Conservation (phyloP, 2,113 vertebrate genomes). For the Taxidea taxus region DNA sequence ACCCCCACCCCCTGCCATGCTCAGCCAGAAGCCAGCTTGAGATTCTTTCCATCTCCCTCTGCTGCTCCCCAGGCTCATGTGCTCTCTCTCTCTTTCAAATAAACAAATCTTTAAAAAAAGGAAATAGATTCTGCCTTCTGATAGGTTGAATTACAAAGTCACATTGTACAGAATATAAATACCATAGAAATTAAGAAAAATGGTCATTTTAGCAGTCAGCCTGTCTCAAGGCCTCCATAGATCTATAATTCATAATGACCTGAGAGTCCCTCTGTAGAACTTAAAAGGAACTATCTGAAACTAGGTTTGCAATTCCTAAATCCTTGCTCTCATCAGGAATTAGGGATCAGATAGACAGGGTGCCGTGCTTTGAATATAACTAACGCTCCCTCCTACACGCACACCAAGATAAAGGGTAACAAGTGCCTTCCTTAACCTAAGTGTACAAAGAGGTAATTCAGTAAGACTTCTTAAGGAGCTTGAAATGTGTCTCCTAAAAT, state of each 20-base stretch:
- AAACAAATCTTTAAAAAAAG: background rate
- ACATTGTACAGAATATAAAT: background rate
- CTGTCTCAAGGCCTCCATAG: background rate
- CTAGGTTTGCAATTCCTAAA: background rate
- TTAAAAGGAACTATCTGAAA: background rate
- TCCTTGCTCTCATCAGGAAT: background rate
- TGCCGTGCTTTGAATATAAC: background rate
- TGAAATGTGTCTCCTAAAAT: background rate
- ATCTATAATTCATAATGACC: background rate
- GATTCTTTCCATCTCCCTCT: background rate
- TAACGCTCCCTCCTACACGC: background rate
- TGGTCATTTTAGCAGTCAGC: background rate
- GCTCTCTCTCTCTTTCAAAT: background rate
- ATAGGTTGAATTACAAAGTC: background rate
- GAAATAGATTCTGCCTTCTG: background rate
- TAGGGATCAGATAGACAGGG: background rate
- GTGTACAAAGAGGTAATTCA: background rate
- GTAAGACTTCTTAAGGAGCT: background rate
- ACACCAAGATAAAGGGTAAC: background rate
- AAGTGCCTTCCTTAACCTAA: background rate
- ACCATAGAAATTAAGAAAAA: background rate
- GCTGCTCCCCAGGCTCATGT: background rate
- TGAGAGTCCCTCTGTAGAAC: background rate
- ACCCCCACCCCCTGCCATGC: background rate
- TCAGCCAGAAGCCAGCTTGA: background rate